Percentiles rank a stretch among this genome's conserved stretches.
Evolutionary conservation across 1,140 invertebrate genomes (phyloP).

Genomic region (Subanguina moxae): DNA sequence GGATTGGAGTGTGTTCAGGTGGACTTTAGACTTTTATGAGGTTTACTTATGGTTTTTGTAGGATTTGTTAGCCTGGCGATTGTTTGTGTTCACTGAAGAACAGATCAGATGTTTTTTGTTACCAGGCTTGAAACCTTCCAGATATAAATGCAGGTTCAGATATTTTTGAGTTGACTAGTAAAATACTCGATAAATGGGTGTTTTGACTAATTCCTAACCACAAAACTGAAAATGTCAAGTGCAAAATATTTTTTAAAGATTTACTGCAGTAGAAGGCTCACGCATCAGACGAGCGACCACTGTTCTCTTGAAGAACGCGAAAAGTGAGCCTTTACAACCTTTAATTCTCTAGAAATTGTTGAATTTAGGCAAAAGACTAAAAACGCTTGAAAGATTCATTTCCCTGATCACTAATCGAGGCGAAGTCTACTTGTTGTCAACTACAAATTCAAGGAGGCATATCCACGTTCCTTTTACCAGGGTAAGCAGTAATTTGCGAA

Average conservation of each 20-base stretch:
- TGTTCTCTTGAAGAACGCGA: slow-evolving; percentile 6
- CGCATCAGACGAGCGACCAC: slow-evolving; percentile 27
- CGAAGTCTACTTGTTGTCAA: slow-evolving; percentile 29
- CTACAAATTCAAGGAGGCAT: slow-evolving; percentile 8
- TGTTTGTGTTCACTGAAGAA: slow-evolving; percentile 43
- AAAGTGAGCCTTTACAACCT: slow-evolving; percentile 1
- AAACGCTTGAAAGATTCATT: slow-evolving; percentile 20
- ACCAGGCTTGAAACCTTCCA: slow-evolving; percentile 28
- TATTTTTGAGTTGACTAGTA: too few species aligned
- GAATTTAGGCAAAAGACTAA: slow-evolving; percentile 11
- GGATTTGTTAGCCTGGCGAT: slow-evolving; percentile 8
- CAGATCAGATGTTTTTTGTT: slow-evolving; percentile 40
- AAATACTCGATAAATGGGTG: too few species aligned
- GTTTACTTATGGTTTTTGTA: slow-evolving; percentile 4
- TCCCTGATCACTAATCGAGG: slow-evolving; percentile 30
- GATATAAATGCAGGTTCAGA: slow-evolving; percentile 27
- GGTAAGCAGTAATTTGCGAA: slow-evolving; percentile 5
- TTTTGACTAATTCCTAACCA: too few species aligned
- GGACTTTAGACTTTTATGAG: not conserved
- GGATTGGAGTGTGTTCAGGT: slow-evolving; percentile 28
- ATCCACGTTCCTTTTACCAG: slow-evolving; percentile 12
- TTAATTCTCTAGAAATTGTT: slow-evolving; percentile 9
- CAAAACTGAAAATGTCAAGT: too few species aligned
- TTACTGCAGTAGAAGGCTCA: slow-evolving; percentile 37
- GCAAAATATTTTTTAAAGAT: too few species aligned